These are phyloP conservation scores for Potamarius usumacintae DNA, from an alignment of 2,113 vertebrate genomes.

Conservation along the genomic window DNA sequence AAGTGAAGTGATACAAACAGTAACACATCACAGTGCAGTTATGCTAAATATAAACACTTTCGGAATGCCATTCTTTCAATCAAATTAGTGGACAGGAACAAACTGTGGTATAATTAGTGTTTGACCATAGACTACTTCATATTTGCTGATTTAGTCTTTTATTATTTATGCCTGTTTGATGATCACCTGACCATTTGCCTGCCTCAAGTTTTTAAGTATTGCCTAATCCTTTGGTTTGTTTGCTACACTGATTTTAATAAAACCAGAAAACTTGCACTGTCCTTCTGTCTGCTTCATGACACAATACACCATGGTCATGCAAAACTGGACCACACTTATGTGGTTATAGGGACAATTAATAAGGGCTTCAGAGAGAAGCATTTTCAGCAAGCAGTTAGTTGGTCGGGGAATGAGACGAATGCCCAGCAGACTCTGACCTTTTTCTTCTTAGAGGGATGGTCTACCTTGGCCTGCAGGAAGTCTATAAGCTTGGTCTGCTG, in stretches of 20 bases:
- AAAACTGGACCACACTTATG: conserved; percentile 21
- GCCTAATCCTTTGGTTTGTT: neutral
- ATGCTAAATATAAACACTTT: neutral
- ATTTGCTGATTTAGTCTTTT: neutral
- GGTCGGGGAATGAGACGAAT: conserved; percentile 46
- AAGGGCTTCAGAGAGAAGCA: conserved; percentile 26
- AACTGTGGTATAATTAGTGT: neutral
- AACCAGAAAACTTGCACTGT: neutral
- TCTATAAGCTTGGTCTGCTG: conserved; percentile 99
- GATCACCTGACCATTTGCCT: neutral
- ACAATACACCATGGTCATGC: conserved; percentile 16
- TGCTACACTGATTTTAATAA: neutral
- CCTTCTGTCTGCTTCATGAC: conserved; percentile 13
- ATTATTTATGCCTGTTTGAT: neutral
- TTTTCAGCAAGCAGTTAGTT: conserved; percentile 52
- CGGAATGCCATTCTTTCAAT: neutral
- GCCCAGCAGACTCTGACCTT: conserved; percentile 80
- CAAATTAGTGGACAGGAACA: neutral
- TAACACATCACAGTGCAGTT: too few relatives aligned
- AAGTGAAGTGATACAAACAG: neutral
- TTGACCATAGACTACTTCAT: neutral
- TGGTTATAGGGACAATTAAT: conserved; percentile 38
- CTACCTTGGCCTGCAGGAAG: conserved; percentile 97
- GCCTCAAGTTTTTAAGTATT: neutral
- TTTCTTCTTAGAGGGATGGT: conserved; percentile 97